phyloP scores from a whole-genome alignment of 2,113 vertebrate species.

The Danio rerio region DNA sequence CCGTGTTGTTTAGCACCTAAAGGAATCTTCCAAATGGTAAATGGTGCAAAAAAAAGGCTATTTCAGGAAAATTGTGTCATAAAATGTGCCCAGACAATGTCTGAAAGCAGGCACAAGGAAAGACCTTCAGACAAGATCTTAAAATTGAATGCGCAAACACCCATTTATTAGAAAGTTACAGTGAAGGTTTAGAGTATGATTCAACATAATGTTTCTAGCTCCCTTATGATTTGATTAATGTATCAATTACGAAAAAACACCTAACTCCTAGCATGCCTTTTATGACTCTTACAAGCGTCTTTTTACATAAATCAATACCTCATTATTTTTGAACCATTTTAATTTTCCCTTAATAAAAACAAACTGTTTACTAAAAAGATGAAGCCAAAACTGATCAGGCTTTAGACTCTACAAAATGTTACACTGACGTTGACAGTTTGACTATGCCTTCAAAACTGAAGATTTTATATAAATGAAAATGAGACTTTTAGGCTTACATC shows the following conservation, averaged over 20 bases:
- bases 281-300: not conserved
- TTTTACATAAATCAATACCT: not conserved
- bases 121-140: not conserved
- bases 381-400: not conserved
- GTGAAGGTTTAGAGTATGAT: not conserved
- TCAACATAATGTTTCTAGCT: not conserved
- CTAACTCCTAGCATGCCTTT: not conserved
- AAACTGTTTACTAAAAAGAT: not conserved
- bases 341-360: not conserved
- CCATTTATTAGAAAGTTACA: not conserved
- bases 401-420: not conserved
- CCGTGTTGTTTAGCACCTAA: not conserved
- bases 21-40: conserved; percentile 10
- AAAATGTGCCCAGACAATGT: not conserved
- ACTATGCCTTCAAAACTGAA: not conserved
- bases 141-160: not conserved
- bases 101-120: not conserved
- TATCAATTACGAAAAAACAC: not conserved
- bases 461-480: too few relatives aligned
- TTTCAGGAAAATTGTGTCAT: not conserved
- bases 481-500: too few relatives aligned
- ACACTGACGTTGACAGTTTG: not conserved
- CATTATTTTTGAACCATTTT: not conserved
- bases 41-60: not conserved
- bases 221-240: not conserved